A percentile compares a stretch with the other conserved stretches of the same genome.
Evolutionary conservation across 2,797 vertebrate species (phyloP).

Genomic region (Remorina albescens): DNA sequence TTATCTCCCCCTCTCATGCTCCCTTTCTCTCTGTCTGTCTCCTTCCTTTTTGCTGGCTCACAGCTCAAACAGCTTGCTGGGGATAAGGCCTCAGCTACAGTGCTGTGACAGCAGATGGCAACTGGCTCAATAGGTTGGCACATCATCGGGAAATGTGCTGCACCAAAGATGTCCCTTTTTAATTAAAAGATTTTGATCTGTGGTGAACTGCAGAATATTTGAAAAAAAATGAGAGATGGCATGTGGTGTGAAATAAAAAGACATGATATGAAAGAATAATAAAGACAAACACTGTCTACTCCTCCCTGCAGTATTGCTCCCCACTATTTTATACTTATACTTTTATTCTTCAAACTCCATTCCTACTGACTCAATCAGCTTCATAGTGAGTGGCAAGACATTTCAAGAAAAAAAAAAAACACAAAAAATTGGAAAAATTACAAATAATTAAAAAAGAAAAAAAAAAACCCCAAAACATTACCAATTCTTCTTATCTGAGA

Average conservation of each 20-base stretch:
- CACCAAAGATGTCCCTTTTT: slow-evolving; percentile 85
- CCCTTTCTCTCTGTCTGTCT: slow-evolving; percentile 34
- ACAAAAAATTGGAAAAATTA: slow-evolving; percentile 21
- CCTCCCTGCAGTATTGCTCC: slow-evolving; percentile 12
- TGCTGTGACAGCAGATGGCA: slow-evolving; percentile 82
- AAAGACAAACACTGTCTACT: slow-evolving; percentile 50
- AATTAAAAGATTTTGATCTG: slow-evolving; percentile 86
- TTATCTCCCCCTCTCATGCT: slow-evolving; percentile 16
- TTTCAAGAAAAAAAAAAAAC: slow-evolving; percentile 34
- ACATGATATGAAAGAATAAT: slow-evolving; percentile 70
- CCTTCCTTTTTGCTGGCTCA: slow-evolving; percentile 60
- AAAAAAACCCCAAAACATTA: slow-evolving; percentile 5
- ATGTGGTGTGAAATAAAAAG: slow-evolving; percentile 69
- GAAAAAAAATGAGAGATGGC: slow-evolving; percentile 61
- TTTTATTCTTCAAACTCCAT: too few relatives aligned
- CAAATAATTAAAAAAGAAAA: neutral
- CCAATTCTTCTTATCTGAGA: slow-evolving; percentile 12
- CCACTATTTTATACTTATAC: slow-evolving; percentile 23
- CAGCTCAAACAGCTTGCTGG: slow-evolving; percentile 79
- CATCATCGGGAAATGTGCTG: slow-evolving; percentile 81
- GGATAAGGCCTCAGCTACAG: slow-evolving; percentile 78
- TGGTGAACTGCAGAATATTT: slow-evolving; percentile 75
- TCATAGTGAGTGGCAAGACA: slow-evolving; percentile 15
- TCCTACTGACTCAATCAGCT: slow-evolving; percentile 8
- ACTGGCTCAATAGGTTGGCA: slow-evolving; percentile 83